Base-by-base conservation (phyloP, 1,140 invertebrate species). In the Dinothrombium tinctorium region DNA sequence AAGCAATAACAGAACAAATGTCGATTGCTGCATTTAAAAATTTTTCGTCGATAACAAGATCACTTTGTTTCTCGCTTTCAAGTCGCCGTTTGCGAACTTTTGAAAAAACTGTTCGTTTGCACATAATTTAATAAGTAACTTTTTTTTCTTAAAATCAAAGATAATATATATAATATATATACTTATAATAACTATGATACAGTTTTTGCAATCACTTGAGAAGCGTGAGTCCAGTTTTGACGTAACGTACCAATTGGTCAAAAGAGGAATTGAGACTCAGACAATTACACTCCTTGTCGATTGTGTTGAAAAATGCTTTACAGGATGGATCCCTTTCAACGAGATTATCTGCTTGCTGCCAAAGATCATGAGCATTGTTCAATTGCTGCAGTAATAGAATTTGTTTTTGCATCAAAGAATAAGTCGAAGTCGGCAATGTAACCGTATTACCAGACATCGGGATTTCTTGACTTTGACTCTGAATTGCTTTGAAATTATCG, bases 181-280 rank as follows among this genome's bases (percentile, higher is more conserved):
- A n/a, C n/a, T n/a, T n/a, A n/a, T n/a, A n/a, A n/a, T n/a, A n/a
- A n/a, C n/a, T n/a, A n/a, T n/a, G n/a, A n/a, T n/a, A n/a, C n/a
- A n/a, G n/a, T n/a, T 39, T 8, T 39, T 5, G 7, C 15, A n/a
- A 69, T 69, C 14, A 33, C 22, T 42, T 37, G 7, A 47, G 22
- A 36, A 32, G 37, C 21, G 41, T 35, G 4, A 47, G 15, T 12
- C 42, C 46, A 46, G 37, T 41, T n/a, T 15, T 36, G 3, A 45
- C 41, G 19, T 47, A 46, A 20, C 37, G 21, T 3, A 47, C 44
- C 11, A 47, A 26, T 15, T 47, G 26, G 17, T 44, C 42, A 37
- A 47, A 41, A 7, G 37, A 14, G 9, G 38, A 37, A 29, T 24
- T 47, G 9, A 45, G 25, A 17, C 23, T 36, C 14, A 47, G 20